phyloP scores from a whole-genome alignment of 2,113 vertebrate genomes.

The Origma solitaria region DNA sequence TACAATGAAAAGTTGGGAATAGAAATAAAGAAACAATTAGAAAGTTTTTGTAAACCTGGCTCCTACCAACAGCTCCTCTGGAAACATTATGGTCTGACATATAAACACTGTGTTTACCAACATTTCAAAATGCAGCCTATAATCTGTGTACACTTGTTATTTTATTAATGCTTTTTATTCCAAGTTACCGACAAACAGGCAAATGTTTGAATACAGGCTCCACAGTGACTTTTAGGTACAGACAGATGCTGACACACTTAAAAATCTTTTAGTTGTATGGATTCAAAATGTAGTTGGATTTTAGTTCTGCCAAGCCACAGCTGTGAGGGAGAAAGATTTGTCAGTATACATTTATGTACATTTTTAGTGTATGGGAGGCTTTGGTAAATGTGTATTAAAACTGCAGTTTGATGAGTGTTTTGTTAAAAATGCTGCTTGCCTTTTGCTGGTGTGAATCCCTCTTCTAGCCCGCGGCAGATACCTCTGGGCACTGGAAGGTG shows the following conservation, averaged over 20 bases:
- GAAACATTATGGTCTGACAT: constrained; percentile 66
- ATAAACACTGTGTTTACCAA: constrained; percentile 75
- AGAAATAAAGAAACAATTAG: constrained; percentile 17
- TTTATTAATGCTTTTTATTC: constrained; percentile 67
- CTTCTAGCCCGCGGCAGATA: neutral
- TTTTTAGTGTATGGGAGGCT: constrained; percentile 20
- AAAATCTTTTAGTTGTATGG: constrained; percentile 22
- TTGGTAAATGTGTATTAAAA: constrained; percentile 1
- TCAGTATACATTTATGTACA: constrained; percentile 3
- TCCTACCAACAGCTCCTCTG: constrained; percentile 63
- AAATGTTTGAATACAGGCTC: constrained; percentile 25
- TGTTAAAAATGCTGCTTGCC: neutral
- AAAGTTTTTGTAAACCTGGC: constrained; percentile 26
- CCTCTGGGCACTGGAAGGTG: neutral
- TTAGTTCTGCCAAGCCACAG: neutral
- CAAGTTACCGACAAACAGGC: constrained; percentile 30
- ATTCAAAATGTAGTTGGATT: constrained; percentile 8
- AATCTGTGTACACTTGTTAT: constrained; percentile 65
- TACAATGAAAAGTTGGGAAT: neutral
- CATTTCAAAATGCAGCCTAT: constrained; percentile 72
- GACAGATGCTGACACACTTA: neutral
- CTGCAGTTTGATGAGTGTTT: neutral
- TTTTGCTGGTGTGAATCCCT: neutral
- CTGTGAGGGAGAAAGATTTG: constrained; percentile 9
- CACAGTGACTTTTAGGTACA: neutral